Evolutionary conservation across 2,797 vertebrate genomes (phyloP).

Genomic region (Synanceia verrucosa): DNA sequence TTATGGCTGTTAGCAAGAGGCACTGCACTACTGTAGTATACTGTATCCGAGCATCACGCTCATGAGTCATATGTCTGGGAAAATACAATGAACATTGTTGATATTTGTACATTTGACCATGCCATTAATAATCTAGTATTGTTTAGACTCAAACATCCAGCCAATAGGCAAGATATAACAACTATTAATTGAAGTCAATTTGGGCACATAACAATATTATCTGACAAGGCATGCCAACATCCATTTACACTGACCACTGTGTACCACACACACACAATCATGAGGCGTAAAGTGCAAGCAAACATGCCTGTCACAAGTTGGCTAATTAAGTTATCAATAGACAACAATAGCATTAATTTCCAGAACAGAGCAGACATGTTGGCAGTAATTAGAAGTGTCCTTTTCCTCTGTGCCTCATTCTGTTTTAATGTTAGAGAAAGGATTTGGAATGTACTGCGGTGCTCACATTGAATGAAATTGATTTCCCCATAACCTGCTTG

Average conservation of each 20-base stretch:
- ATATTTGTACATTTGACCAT: conserved; percentile 66
- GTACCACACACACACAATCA: conserved; percentile 69
- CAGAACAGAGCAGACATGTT: conserved; percentile 65
- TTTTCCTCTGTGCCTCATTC: conserved; percentile 61
- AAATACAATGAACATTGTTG: conserved; percentile 42
- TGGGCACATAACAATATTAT: conserved; percentile 67
- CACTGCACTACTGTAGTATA: conserved; percentile 18
- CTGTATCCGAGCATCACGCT: conserved; percentile 18
- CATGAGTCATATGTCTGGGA: conserved; percentile 29
- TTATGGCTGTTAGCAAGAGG: conserved; percentile 41
- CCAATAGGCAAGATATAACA: conserved; percentile 59
- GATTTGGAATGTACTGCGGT: conserved; percentile 62
- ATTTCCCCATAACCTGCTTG: conserved; percentile 37
- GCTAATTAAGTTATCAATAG: conserved; percentile 66
- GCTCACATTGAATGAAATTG: conserved; percentile 41
- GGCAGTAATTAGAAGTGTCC: conserved; percentile 73
- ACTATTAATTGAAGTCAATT: conserved; percentile 69
- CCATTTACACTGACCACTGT: conserved; percentile 71
- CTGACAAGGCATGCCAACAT: conserved; percentile 69
- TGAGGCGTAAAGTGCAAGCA: conserved; percentile 68
- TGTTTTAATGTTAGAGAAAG: conserved; percentile 58
- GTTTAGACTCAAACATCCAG: conserved; percentile 62
- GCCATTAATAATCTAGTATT: conserved; percentile 68
- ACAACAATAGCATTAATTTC: conserved; percentile 62
- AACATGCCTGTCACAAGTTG: conserved; percentile 67